Percentiles rank a stretch among this genome's conserved stretches.
Evolutionary conservation across 2,888 invertebrate species (phyloP).

Genomic region (Crepidodera aurea): DNA sequence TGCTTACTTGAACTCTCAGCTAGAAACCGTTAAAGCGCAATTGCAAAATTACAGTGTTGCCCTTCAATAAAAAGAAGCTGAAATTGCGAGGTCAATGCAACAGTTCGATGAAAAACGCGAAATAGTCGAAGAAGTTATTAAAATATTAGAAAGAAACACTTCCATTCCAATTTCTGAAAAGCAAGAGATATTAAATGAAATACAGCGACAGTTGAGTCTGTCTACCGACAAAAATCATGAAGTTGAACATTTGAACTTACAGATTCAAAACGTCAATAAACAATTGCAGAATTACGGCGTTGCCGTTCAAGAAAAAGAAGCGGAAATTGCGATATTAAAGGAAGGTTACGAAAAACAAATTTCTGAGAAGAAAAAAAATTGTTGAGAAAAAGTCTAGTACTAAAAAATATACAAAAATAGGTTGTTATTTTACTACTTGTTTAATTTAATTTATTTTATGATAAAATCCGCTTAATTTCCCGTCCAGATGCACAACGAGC

Average conservation of each 20-base stretch:
- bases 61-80: conserved; percentile 31
- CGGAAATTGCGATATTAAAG: conserved; percentile 28
- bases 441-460: no score
- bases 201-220: conserved; percentile 43
- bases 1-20: conserved; percentile 25
- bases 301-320: conserved; percentile 31
- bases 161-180: conserved; percentile 45
- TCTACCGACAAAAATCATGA: conserved; percentile 15
- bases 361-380: no score
- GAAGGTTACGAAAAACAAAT: conserved; percentile 1
- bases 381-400: no score
- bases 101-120: conserved; percentile 51
- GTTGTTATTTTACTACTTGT: no score
- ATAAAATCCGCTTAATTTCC: no score
- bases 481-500: neutral
- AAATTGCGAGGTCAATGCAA: conserved; percentile 32
- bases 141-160: conserved; percentile 45
- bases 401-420: no score
- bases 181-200: conserved; percentile 45
- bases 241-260: conserved; percentile 27
- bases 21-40: conserved; percentile 4
- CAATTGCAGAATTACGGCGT: conserved; percentile 16
- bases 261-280: conserved; percentile 7
- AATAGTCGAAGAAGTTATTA: conserved; percentile 48
- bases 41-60: conserved; percentile 16